A percentile compares a stretch with the other conserved stretches of the same genome.
Evolutionary conservation across 2,113 vertebrate species (phyloP).

Genomic region (Numenius arquata): DNA sequence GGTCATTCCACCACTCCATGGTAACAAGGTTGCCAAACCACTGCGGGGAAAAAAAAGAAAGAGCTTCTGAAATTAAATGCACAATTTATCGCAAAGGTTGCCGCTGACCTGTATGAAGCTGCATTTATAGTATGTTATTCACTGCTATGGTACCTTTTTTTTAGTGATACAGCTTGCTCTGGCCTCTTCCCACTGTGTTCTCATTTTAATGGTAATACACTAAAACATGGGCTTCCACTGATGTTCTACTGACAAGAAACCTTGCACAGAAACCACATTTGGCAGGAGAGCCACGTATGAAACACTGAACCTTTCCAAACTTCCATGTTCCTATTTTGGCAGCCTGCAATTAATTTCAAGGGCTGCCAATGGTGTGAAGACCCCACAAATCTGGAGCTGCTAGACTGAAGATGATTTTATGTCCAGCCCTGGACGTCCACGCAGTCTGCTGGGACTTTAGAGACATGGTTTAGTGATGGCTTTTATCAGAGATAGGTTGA

Average conservation of each 20-base stretch:
- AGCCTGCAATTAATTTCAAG: not conserved
- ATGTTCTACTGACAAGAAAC: not conserved
- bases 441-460: not conserved
- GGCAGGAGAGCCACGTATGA: not conserved
- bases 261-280: not conserved
- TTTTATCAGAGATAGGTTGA: too few relatives aligned
- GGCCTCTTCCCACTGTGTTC: not conserved
- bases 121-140: not conserved
- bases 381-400: not conserved
- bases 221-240: not conserved
- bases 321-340: not conserved
- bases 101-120: not conserved
- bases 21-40: constrained; percentile 87
- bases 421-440: accelerated
- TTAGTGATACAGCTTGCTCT: not conserved
- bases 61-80: not conserved
- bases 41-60: constrained; percentile 13
- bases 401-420: too few relatives aligned
- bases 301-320: not conserved
- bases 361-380: not conserved
- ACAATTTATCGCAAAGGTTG: not conserved
- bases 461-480: too few relatives aligned
- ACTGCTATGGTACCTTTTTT: not conserved
- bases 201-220: not conserved
- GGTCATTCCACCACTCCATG: constrained; percentile 88